Conservation (phyloP, 2,888 invertebrate genomes). For the Nomada ruficornis region DNA sequence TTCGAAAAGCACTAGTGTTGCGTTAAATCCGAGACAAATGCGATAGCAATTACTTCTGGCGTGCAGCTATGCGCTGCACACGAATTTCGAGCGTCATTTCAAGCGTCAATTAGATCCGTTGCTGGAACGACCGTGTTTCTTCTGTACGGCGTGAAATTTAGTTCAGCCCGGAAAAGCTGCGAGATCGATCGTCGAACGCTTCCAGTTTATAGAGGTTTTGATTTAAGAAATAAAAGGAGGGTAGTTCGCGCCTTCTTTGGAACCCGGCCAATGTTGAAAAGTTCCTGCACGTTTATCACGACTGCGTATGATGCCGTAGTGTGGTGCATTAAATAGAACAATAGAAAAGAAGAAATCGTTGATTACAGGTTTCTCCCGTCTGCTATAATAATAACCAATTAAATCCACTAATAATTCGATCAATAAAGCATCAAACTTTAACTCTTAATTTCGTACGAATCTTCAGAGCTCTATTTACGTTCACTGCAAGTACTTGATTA, state of each 20-base stretch:
- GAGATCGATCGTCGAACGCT: not conserved
- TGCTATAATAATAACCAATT: not conserved
- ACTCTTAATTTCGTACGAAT: no score
- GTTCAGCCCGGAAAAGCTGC: not conserved
- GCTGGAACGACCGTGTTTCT: not conserved
- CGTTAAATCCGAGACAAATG: conserved; percentile 2
- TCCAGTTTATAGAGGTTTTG: not conserved
- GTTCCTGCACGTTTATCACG: conserved; percentile 3
- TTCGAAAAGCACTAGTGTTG: not conserved
- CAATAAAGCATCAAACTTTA: no score
- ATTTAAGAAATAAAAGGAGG: conserved; percentile 31
- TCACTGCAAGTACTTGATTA: no score
- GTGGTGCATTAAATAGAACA: not conserved
- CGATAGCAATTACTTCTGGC: not conserved
- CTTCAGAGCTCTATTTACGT: no score
- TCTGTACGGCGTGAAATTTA: not conserved
- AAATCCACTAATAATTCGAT: no score
- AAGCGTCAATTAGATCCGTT: not conserved
- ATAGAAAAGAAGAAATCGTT: not conserved
- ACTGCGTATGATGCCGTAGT: not conserved
- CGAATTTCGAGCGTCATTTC: not conserved
- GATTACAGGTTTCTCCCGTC: not conserved
- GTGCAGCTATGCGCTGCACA: not conserved
- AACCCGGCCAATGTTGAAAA: conserved; percentile 48
- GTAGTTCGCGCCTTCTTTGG: conserved; percentile 43